phyloP scores from a whole-genome alignment of 2,888 invertebrate genomes.

The Dusona sp. region DNA sequence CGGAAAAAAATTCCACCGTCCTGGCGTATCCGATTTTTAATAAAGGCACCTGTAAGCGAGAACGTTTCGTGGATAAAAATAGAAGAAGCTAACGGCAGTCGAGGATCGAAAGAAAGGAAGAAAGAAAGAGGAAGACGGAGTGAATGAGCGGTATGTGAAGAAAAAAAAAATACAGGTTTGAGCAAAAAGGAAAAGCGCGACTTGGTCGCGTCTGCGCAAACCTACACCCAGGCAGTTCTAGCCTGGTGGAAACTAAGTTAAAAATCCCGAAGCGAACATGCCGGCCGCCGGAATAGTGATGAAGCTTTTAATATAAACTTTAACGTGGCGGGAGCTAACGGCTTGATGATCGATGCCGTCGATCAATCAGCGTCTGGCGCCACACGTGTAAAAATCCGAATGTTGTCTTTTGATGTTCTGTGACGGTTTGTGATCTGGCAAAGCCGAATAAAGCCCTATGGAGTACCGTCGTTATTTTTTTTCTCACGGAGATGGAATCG shows the following conservation, averaged over 20 bases:
- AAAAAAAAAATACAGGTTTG: conserved; percentile 30
- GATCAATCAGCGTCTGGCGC: conserved; percentile 72
- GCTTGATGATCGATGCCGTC: conserved; percentile 74
- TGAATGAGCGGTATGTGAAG: conserved; percentile 41
- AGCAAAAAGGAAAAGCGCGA: conserved; percentile 20
- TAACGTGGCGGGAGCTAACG: conserved; percentile 62
- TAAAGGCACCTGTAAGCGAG: conserved; percentile 64
- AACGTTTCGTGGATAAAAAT: conserved; percentile 48
- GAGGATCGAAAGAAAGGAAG: conserved; percentile 22
- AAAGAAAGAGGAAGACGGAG: conserved; percentile 24
- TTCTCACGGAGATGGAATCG: conserved; percentile 1
- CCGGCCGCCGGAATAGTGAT: conserved; percentile 71
- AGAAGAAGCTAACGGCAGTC: conserved; percentile 4
- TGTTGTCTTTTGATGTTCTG: conserved; percentile 16
- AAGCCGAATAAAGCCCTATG: conserved; percentile 11
- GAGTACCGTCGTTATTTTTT: conserved; percentile 5
- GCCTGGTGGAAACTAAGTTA: conserved; percentile 54
- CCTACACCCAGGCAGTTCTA: background rate
- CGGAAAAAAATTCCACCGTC: conserved; percentile 55
- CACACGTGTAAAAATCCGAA: background rate
- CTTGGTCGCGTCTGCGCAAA: conserved; percentile 48
- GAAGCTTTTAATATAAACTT: conserved; percentile 78
- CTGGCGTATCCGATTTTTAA: conserved; percentile 66
- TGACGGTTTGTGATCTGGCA: conserved; percentile 17
- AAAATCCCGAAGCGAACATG: conserved; percentile 53